Base-by-base conservation (phyloP, 2,113 vertebrate species). In the Sitta europaea region DNA sequence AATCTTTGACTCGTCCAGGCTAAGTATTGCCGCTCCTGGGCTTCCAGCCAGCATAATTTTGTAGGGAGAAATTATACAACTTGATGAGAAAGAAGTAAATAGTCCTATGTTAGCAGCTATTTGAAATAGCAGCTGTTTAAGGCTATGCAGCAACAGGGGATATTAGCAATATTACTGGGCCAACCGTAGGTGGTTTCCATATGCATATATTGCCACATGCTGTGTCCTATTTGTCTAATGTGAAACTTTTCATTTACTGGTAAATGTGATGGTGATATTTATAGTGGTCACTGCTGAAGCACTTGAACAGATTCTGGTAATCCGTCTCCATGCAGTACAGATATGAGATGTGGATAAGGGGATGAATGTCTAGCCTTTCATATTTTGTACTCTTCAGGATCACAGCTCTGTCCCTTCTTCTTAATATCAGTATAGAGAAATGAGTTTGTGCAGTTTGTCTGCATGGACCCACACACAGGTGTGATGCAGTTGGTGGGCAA, bases 81-180 rank as follows among this genome's bases (percentile, higher is more conserved):
- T 92, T 94, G 87, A 92, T 93, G 85, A 92, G 87, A 70, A 95
- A 92, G 87, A 83, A 88, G 85, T 94, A 95, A 95, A 86, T 73
- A 92, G 78, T 91, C 87, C 54, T 77, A 81, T 88, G 58, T 91
- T 97, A 94, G 80, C 89, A 94, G 74, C 77, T 96, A 42, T 94
- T 96, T 88, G 92, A 83, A 94, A 86, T 40, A 94, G 87, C 91
- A 95, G 74, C 93, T 96, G 92, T 92, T 94, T 70, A 73, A 86
- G 51, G 74, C 87, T 71, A 15, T 91, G 88, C 71, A 79, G 78
- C 75, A 43, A 20, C 5, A 31, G 43, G 22, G 55, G 38, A 73
- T 86, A 88, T 94, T 93, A 93, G 74, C 66, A 68, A 21, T 83
- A 86, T 90, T 90, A n/a, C 91, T 58, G 38, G 62, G 66, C 61